Evolutionary conservation across 2,113 vertebrate species (phyloP), one percentile per base, ranked within the genome.

Genomic region (Platichthys flesus): DNA sequence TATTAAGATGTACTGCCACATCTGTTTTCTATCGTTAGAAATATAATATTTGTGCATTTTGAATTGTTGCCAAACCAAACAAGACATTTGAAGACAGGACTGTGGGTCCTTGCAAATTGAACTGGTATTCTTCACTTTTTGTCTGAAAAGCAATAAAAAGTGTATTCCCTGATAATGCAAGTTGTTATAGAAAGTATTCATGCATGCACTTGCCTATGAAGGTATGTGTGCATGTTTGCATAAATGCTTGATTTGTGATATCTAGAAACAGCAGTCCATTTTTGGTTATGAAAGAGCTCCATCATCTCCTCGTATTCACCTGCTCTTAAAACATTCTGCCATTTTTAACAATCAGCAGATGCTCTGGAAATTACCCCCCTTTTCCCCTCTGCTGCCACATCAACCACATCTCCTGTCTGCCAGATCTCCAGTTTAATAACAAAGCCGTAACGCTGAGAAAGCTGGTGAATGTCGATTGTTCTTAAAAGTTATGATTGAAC

Each of bases 331-430:
- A 85, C 74, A 79, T 54, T 81, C 74, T 60, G 70, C 42, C 61
- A 28, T 76, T 87, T 51, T 85, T 83, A 76, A 86, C 75, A 83
- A 81, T 76, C 83, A 81, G 74, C 82, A 89, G 82, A 90, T 88
- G 81, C 71, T 85, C 54, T 83, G 74, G 52, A 87, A 85, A 88
- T 86, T 63, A 83, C 82, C 75, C 79, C 81, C 58, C 71, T 72
- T 61, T 58, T 28, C 37, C 69, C 73, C 59, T 21, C 65, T 45
- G 9, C 79, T 28, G 68, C 79, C 71, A 70, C 64, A 77, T 80
- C 74, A 62, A 26, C 78, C 66, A 54, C 65, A 47, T 82, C 42
- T 61, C 71, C 40, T 64, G 77, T 82, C 78, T 80, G 78, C 71
- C 67, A 10, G 67, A 70, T 62, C 82, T 62, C 52, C n/a, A 9